These are phyloP conservation scores for Cheilosia vernalis DNA, from an alignment of 2,888 invertebrate species.

Conservation along the genomic window DNA sequence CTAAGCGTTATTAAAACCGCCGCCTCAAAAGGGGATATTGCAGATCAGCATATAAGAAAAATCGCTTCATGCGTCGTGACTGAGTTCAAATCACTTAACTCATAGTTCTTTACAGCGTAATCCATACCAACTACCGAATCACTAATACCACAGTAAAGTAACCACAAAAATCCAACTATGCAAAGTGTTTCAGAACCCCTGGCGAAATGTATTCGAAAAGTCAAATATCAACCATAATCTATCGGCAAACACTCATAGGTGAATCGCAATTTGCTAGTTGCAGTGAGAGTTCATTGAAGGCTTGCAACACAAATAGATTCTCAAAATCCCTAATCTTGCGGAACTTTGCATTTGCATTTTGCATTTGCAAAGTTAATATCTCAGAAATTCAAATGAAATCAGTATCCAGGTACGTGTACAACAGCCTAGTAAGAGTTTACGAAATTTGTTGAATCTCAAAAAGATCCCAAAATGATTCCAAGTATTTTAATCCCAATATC, in stretches of 20 bases:
- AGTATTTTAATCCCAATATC: slow-evolving; percentile 10
- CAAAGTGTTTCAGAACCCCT: too few species aligned
- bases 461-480: slow-evolving; percentile 43
- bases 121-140: too few species aligned
- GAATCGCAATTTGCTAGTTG: slow-evolving; percentile 13
- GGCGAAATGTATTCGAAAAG: background rate
- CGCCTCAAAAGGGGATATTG: too few species aligned
- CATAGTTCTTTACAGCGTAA: too few species aligned
- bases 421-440: slow-evolving; percentile 38
- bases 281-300: background rate
- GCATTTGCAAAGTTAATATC: slow-evolving; percentile 37
- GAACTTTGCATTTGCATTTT: slow-evolving; percentile 20
- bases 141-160: too few species aligned
- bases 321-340: slow-evolving; percentile 23
- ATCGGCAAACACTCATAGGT: background rate
- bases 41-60: too few species aligned
- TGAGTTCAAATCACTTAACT: too few species aligned
- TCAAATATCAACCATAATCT: slow-evolving; percentile 7
- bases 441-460: slow-evolving; percentile 45
- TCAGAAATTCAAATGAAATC: slow-evolving; percentile 31
- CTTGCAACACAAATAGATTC: slow-evolving; percentile 23
- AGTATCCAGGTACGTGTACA: slow-evolving; percentile 12
- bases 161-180: too few species aligned
- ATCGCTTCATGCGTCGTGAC: too few species aligned
- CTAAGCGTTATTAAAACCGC: too few species aligned